Conservation (phyloP, 1,140 invertebrate genomes). For the Drosophila melanogaster region DNA sequence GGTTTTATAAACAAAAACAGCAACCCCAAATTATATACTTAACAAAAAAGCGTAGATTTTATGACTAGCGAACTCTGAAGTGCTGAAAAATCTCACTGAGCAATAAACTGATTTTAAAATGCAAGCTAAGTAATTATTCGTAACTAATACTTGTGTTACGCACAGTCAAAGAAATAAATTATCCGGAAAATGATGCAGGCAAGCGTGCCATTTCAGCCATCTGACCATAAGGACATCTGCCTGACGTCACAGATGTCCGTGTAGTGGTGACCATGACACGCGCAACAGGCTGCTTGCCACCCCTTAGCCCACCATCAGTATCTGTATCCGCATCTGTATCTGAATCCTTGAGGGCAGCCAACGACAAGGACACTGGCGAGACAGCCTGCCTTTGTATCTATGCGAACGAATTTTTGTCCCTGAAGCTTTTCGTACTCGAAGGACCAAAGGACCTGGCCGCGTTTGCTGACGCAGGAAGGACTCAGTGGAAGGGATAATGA, state of each 20-base stretch:
- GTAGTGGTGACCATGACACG: conserved; percentile 12
- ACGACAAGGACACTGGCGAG: conserved; percentile 29
- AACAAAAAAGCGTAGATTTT: too few relatives aligned
- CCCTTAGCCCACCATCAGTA: background rate
- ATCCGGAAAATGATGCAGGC: too few relatives aligned
- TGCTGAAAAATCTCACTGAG: too few relatives aligned
- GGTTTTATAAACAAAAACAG: background rate
- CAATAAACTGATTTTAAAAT: too few relatives aligned
- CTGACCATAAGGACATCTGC: conserved; percentile 8
- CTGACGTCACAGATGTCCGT: conserved; percentile 37
- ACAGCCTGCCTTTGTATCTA: conserved; percentile 17
- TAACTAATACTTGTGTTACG: too few relatives aligned
- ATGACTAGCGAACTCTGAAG: too few relatives aligned
- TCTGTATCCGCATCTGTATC: too few relatives aligned
- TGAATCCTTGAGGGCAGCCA: conserved; percentile 32
- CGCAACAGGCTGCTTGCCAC: conserved; percentile 36
- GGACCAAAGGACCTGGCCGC: background rate
- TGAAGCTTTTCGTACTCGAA: conserved; percentile 13
- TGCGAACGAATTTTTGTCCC: conserved; percentile 1
- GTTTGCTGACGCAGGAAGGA: conserved; percentile 43
- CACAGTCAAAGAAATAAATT: too few relatives aligned
- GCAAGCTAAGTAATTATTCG: too few relatives aligned
- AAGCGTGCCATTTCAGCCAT: background rate
- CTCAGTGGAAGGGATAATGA: background rate
- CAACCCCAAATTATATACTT: background rate